Conservation (phyloP, 2,113 vertebrate genomes). For the Neodon shergylaensis region DNA sequence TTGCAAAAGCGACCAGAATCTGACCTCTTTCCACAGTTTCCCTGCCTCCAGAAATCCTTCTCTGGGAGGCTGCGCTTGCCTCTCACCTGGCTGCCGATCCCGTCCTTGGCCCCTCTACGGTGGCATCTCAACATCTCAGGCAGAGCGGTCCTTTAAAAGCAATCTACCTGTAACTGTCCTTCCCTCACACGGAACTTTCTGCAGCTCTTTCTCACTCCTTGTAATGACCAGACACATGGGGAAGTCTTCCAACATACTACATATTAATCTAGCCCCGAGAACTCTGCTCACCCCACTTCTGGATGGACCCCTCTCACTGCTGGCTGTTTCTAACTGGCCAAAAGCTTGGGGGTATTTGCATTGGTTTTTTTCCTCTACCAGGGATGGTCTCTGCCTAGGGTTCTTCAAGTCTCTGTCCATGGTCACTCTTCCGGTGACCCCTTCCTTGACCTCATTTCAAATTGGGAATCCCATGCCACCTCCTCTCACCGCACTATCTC, state of each 20-base stretch:
- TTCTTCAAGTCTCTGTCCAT: not conserved
- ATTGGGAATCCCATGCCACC: not conserved
- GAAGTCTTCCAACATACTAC: not conserved
- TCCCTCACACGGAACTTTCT: not conserved
- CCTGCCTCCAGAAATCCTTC: not conserved
- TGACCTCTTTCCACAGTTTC: not conserved
- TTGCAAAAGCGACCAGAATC: not conserved
- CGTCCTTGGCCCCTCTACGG: not conserved
- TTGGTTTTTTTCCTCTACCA: not conserved
- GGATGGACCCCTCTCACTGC: not conserved
- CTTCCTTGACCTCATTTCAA: not conserved
- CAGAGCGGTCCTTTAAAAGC: not conserved
- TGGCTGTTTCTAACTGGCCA: not conserved
- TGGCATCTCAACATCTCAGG: not conserved
- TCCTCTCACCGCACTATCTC: not conserved
- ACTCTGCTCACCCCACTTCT: no score
- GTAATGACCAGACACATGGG: not conserved
- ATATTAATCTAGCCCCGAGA: not conserved
- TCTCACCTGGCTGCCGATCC: not conserved
- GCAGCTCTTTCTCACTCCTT: not conserved
- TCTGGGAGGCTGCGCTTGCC: not conserved
- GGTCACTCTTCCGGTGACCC: not conserved
- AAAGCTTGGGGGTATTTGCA: not conserved
- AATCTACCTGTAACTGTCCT: not conserved
- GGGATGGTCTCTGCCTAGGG: not conserved